phyloP scores from a whole-genome alignment of 2,888 invertebrate genomes.

The Caenorhabditis japonica region DNA sequence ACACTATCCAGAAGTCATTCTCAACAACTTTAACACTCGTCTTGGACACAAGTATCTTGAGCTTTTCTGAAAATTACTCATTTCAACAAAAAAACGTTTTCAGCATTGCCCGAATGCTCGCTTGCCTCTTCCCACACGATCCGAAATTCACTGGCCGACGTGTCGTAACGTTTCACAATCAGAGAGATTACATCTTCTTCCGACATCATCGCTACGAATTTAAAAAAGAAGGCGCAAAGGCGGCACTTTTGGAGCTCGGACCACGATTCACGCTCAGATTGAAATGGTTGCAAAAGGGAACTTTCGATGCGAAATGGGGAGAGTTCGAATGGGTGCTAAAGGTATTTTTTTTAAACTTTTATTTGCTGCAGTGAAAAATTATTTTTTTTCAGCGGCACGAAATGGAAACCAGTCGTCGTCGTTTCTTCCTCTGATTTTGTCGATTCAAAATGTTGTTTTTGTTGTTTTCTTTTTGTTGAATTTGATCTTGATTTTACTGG shows the following conservation, averaged over 20 bases:
- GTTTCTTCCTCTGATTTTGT: slow-evolving; percentile 86
- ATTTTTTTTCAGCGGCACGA: no score
- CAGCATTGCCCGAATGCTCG: slow-evolving; percentile 82
- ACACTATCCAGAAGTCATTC: slow-evolving; percentile 93
- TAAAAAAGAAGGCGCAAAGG: slow-evolving; percentile 82
- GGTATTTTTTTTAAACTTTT: slow-evolving; percentile 63
- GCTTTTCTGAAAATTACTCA: not conserved
- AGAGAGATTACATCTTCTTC: slow-evolving; percentile 98
- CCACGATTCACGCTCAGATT: slow-evolving; percentile 95
- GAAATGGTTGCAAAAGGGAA: slow-evolving; percentile 93
- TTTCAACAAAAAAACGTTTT: slow-evolving; percentile 3
- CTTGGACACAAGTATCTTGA: slow-evolving; percentile 84
- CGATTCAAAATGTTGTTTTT: slow-evolving; percentile 10
- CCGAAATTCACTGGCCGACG: slow-evolving; percentile 94
- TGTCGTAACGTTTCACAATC: slow-evolving; percentile 97
- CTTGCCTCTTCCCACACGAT: slow-evolving; percentile 91
- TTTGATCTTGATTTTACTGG: slow-evolving; percentile 38
- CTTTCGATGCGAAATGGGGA: slow-evolving; percentile 95
- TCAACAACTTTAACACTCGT: slow-evolving; percentile 95
- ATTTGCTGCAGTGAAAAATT: slow-evolving; percentile 84
- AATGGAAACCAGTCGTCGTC: slow-evolving; percentile 91
- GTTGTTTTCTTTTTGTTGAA: slow-evolving; percentile 24
- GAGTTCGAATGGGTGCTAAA: slow-evolving; percentile 93
- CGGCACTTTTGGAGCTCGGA: slow-evolving; percentile 91
- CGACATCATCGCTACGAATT: slow-evolving; percentile 96